Evolutionary conservation across 2,888 invertebrate species (phyloP), one percentile per base, ranked within the genome.

Genomic region (Onchidella celtica): DNA sequence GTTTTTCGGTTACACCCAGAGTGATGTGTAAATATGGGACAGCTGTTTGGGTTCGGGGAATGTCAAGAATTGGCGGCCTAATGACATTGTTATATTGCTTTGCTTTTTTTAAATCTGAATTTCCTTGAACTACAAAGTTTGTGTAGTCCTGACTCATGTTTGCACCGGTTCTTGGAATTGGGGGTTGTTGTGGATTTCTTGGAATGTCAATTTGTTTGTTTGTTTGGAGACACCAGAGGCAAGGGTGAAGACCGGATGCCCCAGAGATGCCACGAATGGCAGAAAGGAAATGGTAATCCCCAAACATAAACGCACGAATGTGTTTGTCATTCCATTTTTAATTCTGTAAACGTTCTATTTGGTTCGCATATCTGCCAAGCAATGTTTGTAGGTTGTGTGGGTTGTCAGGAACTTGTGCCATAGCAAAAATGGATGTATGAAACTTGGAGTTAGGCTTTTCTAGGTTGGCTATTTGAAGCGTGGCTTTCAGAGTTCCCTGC

Each of bases 381-480:
- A 65, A 65, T 65, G 14, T 65, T 11, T 65, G 11, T 24, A 59
- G 59, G 14, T 59, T 59, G 11, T 65, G 65, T 29, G 27, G 14
- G 27, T 65, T 65, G 27, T 65, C 65, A 27, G 65, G 65, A 9
- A 65, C 65, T 65, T 65, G 11, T 65, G 65, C 65, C 65, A 65
- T 65, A 1, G 65, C 11, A 65, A 65, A 65, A 11, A 65, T 32
- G 27, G 27, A 65, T 9, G 65, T 59, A 11, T 14, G 14, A 14
- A 59, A 59, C 27, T 59, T n/a, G n/a, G n/a, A n/a, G n/a, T n/a
- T n/a, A n/a, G n/a, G n/a, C n/a, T n/a, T n/a, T n/a, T n/a, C n/a
- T n/a, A n/a, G n/a, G n/a, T n/a, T n/a, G n/a, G n/a, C n/a, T n/a
- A n/a, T n/a, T n/a, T n/a, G n/a, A n/a, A n/a, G n/a, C n/a, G n/a